Percentiles rank a stretch among this genome's conserved stretches.
phyloP scores from a whole-genome alignment of 2,888 invertebrate genomes.

The Meiosimyza decipiens region DNA sequence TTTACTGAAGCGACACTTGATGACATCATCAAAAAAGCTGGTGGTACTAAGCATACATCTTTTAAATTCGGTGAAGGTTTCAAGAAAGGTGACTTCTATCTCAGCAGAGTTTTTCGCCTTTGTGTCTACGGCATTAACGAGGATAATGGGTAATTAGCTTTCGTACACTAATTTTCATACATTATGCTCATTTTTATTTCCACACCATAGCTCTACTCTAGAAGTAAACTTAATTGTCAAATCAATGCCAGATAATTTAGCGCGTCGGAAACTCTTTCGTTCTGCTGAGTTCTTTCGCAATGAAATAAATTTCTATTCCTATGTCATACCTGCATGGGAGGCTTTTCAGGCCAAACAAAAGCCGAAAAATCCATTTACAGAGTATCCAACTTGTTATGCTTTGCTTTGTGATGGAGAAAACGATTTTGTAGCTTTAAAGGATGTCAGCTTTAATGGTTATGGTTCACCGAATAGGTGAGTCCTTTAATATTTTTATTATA shows the following conservation, averaged over 20 bases:
- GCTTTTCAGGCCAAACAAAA: conserved; percentile 56
- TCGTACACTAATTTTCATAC: background rate
- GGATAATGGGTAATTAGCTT: conserved; percentile 47
- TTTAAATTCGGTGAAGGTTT: conserved; percentile 67
- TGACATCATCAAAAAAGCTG: conserved; percentile 62
- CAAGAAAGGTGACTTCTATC: conserved; percentile 77
- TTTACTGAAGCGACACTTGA: conserved; percentile 67
- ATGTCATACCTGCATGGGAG: conserved; percentile 60
- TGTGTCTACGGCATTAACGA: conserved; percentile 67
- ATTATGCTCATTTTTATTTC: background rate
- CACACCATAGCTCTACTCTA: conserved; percentile 47
- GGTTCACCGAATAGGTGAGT: conserved; percentile 63
- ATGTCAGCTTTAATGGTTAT: conserved; percentile 68
- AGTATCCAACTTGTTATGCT: conserved; percentile 69
- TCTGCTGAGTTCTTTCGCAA: conserved; percentile 77
- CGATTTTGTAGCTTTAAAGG: conserved; percentile 72
- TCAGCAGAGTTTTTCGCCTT: conserved; percentile 74
- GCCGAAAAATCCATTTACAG: conserved; percentile 68
- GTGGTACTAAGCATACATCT: conserved; percentile 62
- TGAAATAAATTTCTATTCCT: conserved; percentile 75
- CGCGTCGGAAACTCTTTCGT: conserved; percentile 73
- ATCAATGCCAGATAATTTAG: conserved; percentile 74
- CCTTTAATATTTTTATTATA: no score
- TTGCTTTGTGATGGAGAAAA: conserved; percentile 69
- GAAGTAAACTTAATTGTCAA: conserved; percentile 73